phyloP scores from a whole-genome alignment of 2,888 invertebrate genomes.

The Crematogaster levior region DNA sequence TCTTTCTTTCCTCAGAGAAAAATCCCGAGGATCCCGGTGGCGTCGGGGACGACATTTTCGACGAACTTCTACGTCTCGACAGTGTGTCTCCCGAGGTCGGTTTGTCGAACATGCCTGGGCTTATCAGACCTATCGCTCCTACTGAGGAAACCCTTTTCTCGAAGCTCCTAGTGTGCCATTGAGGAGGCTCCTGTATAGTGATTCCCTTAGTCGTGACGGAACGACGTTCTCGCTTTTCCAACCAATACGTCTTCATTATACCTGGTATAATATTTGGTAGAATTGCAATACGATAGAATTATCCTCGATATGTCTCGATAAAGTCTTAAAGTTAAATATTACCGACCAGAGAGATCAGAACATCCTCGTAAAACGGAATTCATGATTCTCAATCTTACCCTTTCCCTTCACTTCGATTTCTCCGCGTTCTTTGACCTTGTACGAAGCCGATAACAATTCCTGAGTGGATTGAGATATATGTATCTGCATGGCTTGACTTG shows the following conservation, averaged over 20 bases:
- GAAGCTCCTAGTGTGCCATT: slow-evolving; percentile 83
- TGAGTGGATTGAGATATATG: slow-evolving; percentile 97
- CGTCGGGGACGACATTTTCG: slow-evolving; percentile 74
- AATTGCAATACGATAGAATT: not conserved
- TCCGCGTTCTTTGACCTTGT: slow-evolving; percentile 92
- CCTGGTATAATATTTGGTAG: slow-evolving; percentile 85
- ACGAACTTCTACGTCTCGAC: slow-evolving; percentile 69
- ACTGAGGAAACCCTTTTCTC: slow-evolving; percentile 81
- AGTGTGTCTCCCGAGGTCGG: slow-evolving; percentile 60
- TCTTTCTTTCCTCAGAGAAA: slow-evolving; percentile 89
- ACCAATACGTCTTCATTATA: slow-evolving; percentile 96
- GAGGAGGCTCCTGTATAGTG: slow-evolving; percentile 79
- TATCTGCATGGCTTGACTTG: slow-evolving; percentile 96
- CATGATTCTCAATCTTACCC: slow-evolving; percentile 87
- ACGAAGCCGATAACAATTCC: slow-evolving; percentile 91
- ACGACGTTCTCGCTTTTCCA: slow-evolving; percentile 91
- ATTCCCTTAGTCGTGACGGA: slow-evolving; percentile 85
- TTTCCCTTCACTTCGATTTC: slow-evolving; percentile 97
- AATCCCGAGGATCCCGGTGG: slow-evolving; percentile 76
- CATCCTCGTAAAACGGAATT: not conserved
- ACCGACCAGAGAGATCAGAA: not conserved
- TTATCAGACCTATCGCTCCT: slow-evolving; percentile 36
- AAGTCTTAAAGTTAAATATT: not conserved
- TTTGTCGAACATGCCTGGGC: slow-evolving; percentile 55
- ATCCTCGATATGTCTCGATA: not conserved